Percentiles rank a stretch among this genome's conserved stretches.
Evolutionary conservation across 2,888 invertebrate species (phyloP).

Genomic region (Macroteleia sp.): DNA sequence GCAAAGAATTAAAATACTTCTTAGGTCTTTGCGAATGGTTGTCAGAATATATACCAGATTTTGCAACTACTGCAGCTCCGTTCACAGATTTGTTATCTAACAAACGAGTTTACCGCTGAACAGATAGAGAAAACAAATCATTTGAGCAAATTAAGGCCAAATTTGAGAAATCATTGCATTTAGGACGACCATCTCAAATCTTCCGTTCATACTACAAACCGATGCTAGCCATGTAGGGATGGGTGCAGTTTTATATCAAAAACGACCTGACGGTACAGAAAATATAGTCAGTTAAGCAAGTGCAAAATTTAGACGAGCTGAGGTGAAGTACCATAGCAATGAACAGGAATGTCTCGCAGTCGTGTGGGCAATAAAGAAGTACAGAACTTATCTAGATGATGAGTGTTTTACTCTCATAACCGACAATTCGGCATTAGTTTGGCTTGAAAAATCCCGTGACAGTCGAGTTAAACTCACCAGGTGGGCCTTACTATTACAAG

Average conservation of each 20-base stretch:
- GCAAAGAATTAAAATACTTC: not conserved
- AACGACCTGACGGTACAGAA: not conserved
- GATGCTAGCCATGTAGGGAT: conserved; percentile 26
- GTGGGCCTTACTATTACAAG: conserved; percentile 3
- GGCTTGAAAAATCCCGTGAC: not conserved
- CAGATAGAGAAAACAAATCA: not conserved
- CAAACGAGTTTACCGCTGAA: not conserved
- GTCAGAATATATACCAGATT: not conserved
- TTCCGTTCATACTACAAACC: conserved; percentile 8
- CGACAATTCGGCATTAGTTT: conserved; percentile 56
- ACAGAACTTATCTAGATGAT: conserved; percentile 62
- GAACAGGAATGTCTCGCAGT: conserved; percentile 5
- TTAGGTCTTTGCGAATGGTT: not conserved
- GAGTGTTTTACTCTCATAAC: conserved; percentile 56
- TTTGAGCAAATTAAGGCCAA: not conserved
- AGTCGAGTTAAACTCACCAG: conserved; percentile 4
- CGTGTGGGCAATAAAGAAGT: conserved; percentile 20
- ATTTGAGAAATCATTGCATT: not conserved
- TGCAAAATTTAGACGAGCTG: conserved; percentile 46
- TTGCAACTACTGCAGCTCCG: not conserved
- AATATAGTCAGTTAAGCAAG: conserved; percentile 60
- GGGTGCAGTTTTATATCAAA: conserved; percentile 37
- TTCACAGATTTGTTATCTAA: not conserved
- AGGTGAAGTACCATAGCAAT: conserved; percentile 51
- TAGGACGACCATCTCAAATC: not conserved